Percentiles rank a stretch among this genome's conserved stretches.
Evolutionary conservation across 2,113 vertebrate genomes (phyloP).

Genomic region (Gallinago media): DNA sequence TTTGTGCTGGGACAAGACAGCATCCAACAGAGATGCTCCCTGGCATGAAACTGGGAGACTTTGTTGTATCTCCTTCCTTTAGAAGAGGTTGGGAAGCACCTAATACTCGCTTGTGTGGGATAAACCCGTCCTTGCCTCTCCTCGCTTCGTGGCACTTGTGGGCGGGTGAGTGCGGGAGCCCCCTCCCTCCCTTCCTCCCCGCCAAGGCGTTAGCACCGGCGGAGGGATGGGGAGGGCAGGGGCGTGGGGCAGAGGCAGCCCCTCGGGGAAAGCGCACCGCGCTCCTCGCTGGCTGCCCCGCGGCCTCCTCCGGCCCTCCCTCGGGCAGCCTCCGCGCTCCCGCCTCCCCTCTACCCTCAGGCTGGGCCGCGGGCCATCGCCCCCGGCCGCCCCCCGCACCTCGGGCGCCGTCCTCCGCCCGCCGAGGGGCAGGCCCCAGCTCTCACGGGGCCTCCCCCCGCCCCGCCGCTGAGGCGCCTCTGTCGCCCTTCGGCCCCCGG

Average conservation of each 20-base stretch:
- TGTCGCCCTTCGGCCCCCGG: not conserved
- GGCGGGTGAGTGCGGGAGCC: not conserved
- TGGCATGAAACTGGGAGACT: not conserved
- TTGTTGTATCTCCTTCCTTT: not conserved
- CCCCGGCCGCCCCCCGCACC: not conserved
- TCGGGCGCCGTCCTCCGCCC: not conserved
- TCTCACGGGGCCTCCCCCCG: not conserved
- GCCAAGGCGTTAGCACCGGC: not conserved
- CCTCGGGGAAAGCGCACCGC: rapidly evolving
- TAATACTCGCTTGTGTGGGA: not conserved
- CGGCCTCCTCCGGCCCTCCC: not conserved
- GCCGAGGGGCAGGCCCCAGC: not conserved
- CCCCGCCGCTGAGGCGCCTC: not conserved
- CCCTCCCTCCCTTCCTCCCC: not conserved
- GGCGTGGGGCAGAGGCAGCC: not conserved
- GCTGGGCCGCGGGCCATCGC: not conserved
- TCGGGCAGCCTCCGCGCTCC: not conserved
- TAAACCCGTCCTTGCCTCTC: not conserved
- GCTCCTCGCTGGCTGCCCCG: not conserved
- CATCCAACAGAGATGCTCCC: not conserved
- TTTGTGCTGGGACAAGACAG: not conserved
- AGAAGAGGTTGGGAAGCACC: not conserved
- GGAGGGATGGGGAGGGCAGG: not conserved
- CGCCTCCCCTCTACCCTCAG: not conserved
- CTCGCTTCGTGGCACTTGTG: not conserved